Percentiles rank a stretch among this genome's conserved stretches.
Conservation (phyloP, 2,888 invertebrate species). For the Archaeoteleia sp. region DNA sequence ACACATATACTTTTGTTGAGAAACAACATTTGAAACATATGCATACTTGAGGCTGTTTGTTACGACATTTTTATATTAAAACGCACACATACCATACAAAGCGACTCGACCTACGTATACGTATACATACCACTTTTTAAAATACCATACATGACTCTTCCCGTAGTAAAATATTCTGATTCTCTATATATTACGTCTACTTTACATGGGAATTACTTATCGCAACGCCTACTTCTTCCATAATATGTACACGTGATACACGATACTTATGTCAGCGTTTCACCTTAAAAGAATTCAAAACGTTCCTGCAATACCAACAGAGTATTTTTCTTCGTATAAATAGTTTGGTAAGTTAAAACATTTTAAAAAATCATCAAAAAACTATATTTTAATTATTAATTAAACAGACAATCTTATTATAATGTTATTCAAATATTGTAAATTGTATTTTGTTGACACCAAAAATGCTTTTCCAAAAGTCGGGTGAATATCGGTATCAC, state of each 20-base stretch:
- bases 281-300: no score
- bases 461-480: slow-evolving; percentile 13
- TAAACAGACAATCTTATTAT: no score
- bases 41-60: slow-evolving; percentile 12
- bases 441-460: no score
- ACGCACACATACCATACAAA: slow-evolving; percentile 61
- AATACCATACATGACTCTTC: slow-evolving; percentile 60
- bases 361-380: no score
- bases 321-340: no score
- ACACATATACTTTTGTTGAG: slow-evolving; percentile 17
- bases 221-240: slow-evolving; percentile 53
- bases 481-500: slow-evolving; percentile 17
- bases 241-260: slow-evolving; percentile 61
- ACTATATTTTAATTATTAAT: no score
- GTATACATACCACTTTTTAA: slow-evolving; percentile 49
- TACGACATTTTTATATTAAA: slow-evolving; percentile 19
- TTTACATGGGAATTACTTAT: slow-evolving; percentile 63
- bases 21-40: slow-evolving; percentile 19
- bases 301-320: no score
- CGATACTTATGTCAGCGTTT: slow-evolving; percentile 50
- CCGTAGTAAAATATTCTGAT: slow-evolving; percentile 70
- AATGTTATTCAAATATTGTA: no score
- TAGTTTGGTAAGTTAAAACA: no score
- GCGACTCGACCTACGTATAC: slow-evolving; percentile 55
- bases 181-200: slow-evolving; percentile 64